Percentiles rank a stretch among this genome's conserved stretches.
These are phyloP conservation scores for Caretta caretta DNA, from an alignment of 2,113 vertebrate genomes.

Conservation along the genomic window DNA sequence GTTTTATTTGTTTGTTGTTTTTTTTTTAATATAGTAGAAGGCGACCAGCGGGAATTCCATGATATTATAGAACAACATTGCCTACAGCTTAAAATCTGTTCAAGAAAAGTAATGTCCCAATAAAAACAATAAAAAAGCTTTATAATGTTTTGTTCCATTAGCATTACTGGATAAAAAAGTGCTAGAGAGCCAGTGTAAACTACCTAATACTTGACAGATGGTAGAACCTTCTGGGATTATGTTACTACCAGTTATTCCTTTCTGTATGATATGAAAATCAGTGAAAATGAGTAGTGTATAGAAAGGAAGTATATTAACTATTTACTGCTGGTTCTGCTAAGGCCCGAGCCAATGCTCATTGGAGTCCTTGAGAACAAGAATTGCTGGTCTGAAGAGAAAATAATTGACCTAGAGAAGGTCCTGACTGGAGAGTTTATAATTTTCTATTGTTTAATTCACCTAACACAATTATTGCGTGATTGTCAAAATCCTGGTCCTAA, in stretches of 20 bases:
- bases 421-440: no score
- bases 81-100: conserved; percentile 70
- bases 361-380: background rate
- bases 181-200: conserved; percentile 21
- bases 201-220: conserved; percentile 53
- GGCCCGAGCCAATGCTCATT: background rate
- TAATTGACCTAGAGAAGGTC: no score
- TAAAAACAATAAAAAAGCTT: conserved; percentile 16
- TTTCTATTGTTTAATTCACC: no score
- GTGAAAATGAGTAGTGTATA: background rate
- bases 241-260: background rate
- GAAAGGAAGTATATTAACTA: background rate
- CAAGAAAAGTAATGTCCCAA: conserved; percentile 28
- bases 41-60: background rate
- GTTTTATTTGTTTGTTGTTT: background rate
- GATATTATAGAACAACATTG: conserved; percentile 19
- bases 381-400: background rate
- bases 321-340: background rate
- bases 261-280: background rate
- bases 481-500: background rate
- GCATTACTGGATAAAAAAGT: conserved; percentile 47
- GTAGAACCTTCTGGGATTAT: background rate
- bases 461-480: no score
- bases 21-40: conserved; percentile 3
- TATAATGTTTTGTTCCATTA: conserved; percentile 10